phyloP scores from a whole-genome alignment of 2,797 vertebrate species.

The Silurus aristotelis region DNA sequence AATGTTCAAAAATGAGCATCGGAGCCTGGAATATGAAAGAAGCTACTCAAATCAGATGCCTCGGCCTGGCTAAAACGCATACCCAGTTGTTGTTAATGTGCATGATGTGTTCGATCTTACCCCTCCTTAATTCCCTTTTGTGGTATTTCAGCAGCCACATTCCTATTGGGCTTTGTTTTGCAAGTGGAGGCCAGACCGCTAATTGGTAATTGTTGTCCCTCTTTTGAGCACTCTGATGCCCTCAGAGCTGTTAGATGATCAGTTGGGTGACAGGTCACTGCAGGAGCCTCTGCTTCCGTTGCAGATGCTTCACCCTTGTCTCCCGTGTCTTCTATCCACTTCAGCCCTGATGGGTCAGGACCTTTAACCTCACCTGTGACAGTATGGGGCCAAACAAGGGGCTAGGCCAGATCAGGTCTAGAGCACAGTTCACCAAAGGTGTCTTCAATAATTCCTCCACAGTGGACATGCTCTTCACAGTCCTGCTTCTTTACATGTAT shows the following conservation, averaged over 20 bases:
- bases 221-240: constrained; percentile 53
- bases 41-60: constrained; percentile 31
- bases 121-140: constrained; percentile 49
- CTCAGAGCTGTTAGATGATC: constrained; percentile 55
- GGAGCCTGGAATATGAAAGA: constrained; percentile 51
- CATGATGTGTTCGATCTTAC: constrained; percentile 58
- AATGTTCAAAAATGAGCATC: constrained; percentile 74
- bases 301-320: constrained; percentile 50
- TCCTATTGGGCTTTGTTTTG: constrained; percentile 59
- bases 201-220: constrained; percentile 59
- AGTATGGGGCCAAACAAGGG: constrained; percentile 36
- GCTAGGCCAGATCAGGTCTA: constrained; percentile 43
- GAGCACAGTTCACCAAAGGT: constrained; percentile 7
- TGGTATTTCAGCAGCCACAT: constrained; percentile 56
- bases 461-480: constrained; percentile 3
- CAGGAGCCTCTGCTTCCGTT: constrained; percentile 47
- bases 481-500: neutral
- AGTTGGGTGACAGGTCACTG: constrained; percentile 57
- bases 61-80: constrained; percentile 18
- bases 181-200: constrained; percentile 54
- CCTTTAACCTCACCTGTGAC: constrained; percentile 51
- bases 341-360: constrained; percentile 27
- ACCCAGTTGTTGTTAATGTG: constrained; percentile 23
- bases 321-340: constrained; percentile 45
- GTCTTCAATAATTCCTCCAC: constrained; percentile 28